Evolutionary conservation across 1,140 invertebrate genomes (phyloP).

Genomic region (Hylaeus volcanicus): DNA sequence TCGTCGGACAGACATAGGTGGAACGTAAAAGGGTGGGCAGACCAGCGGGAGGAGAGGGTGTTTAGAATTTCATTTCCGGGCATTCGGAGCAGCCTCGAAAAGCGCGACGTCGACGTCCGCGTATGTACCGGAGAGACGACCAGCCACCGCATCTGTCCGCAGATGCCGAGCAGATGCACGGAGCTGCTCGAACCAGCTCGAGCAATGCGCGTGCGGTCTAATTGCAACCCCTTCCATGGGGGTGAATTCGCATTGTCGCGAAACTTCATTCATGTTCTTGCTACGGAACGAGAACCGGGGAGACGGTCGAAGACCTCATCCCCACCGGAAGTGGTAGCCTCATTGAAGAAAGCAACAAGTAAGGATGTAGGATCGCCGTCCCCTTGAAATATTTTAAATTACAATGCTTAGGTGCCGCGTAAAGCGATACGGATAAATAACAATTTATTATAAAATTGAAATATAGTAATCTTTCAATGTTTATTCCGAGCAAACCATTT

Average conservation of each 20-base stretch:
- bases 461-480: no score
- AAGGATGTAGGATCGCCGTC: slow-evolving; percentile 2
- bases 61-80: slow-evolving; percentile 75
- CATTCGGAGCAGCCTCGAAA: slow-evolving; percentile 49
- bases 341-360: slow-evolving; percentile 39
- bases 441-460: no score
- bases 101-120: slow-evolving; percentile 25
- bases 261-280: slow-evolving; percentile 57
- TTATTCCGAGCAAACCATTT: no score
- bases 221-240: slow-evolving; percentile 65
- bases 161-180: slow-evolving; percentile 73
- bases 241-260: slow-evolving; percentile 65
- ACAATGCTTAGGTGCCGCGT: no score
- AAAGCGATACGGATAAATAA: no score
- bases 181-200: slow-evolving; percentile 26
- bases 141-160: slow-evolving; percentile 68
- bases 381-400: neutral
- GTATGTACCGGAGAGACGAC: slow-evolving; percentile 25
- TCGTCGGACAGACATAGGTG: slow-evolving; percentile 23
- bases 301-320: slow-evolving; percentile 51
- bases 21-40: slow-evolving; percentile 36
- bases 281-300: slow-evolving; percentile 28
- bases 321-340: slow-evolving; percentile 46
- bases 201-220: slow-evolving; percentile 62
- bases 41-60: slow-evolving; percentile 58